Conservation (phyloP, 2,797 vertebrate genomes). For the Megalops cyprinoides region DNA sequence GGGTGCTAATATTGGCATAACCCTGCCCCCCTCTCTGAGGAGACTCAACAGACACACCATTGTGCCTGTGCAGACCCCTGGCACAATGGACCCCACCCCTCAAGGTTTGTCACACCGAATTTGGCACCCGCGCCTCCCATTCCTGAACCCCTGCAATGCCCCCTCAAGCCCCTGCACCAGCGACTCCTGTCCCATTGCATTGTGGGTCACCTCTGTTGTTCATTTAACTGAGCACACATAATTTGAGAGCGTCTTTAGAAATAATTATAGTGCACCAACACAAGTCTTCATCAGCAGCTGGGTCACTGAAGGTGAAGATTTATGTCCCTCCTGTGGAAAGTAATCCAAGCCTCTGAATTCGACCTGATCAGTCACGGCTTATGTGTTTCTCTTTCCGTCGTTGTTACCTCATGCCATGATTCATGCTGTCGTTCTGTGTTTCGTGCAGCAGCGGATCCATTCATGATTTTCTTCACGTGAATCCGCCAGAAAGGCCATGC, state of each 20-base stretch:
- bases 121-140: neutral
- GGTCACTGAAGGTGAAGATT: neutral
- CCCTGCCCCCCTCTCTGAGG: slow-evolving; percentile 23
- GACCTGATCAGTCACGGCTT: neutral
- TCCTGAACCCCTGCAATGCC: neutral
- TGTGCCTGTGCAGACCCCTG: slow-evolving; percentile 9
- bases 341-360: neutral
- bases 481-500: neutral
- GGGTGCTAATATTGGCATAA: slow-evolving; percentile 30
- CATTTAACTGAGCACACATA: neutral
- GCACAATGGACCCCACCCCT: slow-evolving; percentile 23
- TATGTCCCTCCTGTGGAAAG: neutral
- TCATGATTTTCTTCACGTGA: neutral
- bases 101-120: neutral
- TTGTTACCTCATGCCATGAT: neutral
- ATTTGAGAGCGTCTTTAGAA: neutral
- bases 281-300: neutral
- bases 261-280: neutral
- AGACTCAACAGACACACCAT: neutral
- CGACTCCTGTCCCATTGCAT: neutral
- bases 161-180: slow-evolving; percentile 12
- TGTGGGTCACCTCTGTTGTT: neutral
- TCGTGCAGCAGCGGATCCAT: neutral
- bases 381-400: neutral
- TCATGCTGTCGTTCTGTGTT: neutral